These are phyloP conservation scores for Gallinago solitaria DNA, from an alignment of 2,797 vertebrate genomes.

Conservation along the genomic window DNA sequence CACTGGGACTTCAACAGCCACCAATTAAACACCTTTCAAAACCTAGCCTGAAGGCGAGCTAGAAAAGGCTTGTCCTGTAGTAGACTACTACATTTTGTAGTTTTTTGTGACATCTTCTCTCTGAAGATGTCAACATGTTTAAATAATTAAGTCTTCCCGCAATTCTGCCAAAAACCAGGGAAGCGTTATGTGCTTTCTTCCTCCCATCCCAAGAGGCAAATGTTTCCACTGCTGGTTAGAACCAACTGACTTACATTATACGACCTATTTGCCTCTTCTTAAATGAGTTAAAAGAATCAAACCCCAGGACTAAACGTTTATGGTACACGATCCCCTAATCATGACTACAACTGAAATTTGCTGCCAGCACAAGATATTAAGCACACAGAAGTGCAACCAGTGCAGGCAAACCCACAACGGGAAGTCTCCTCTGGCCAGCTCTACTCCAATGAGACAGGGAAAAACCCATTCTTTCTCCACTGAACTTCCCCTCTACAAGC, in stretches of 20 bases:
- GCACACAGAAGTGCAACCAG: background rate
- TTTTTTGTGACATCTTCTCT: background rate
- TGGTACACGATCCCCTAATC: background rate
- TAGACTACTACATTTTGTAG: background rate
- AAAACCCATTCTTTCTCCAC: background rate
- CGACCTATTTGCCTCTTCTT: background rate
- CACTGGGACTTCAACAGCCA: background rate
- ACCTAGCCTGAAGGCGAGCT: background rate
- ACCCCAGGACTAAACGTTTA: background rate
- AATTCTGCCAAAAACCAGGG: background rate
- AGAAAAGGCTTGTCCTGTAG: background rate
- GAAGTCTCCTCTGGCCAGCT: background rate
- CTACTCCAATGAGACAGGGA: background rate
- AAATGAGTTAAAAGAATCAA: background rate
- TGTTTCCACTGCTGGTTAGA: background rate
- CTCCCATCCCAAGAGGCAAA: slow-evolving; percentile 3
- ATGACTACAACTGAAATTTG: background rate
- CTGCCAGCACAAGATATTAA: background rate
- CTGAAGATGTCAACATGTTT: background rate
- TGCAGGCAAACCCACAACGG: background rate
- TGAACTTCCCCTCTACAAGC: background rate
- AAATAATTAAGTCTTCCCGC: background rate
- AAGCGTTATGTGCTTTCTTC: background rate
- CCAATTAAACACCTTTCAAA: slow-evolving; percentile 25
- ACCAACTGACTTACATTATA: background rate